These are phyloP conservation scores for Cheilosia urbana DNA, from an alignment of 2,888 invertebrate genomes.

Conservation along the genomic window DNA sequence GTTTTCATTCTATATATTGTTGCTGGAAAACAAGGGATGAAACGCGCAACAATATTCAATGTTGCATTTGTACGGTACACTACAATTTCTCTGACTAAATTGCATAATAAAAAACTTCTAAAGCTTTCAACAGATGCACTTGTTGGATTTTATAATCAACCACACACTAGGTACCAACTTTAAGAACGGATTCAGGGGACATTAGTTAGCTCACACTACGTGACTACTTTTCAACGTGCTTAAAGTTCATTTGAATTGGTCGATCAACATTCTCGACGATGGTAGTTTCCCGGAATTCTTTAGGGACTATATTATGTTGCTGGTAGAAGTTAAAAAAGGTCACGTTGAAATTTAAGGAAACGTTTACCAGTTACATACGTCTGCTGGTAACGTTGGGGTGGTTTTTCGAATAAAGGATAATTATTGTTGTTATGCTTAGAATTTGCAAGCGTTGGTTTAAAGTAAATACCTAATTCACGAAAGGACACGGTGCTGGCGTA, in stretches of 20 bases:
- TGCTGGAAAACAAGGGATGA: background rate
- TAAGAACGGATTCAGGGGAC: constrained; percentile 38
- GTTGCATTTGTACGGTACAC: background rate
- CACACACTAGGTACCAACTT: background rate
- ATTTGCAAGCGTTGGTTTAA: background rate
- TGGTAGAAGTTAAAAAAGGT: background rate
- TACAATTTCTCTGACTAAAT: background rate
- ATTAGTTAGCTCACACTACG: background rate
- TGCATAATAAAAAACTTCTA: constrained; percentile 6
- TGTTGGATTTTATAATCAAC: constrained; percentile 17
- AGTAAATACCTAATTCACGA: background rate
- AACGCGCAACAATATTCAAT: constrained; percentile 5
- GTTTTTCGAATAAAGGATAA: background rate
- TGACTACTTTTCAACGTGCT: background rate
- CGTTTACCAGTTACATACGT: background rate
- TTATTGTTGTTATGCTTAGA: background rate
- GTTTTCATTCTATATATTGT: constrained; percentile 1
- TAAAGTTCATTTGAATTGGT: background rate
- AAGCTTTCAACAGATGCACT: constrained; percentile 40
- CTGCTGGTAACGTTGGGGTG: background rate
- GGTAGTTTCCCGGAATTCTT: background rate
- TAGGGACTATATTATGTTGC: background rate
- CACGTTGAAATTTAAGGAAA: background rate
- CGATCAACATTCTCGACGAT: no score
- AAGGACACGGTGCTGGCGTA: background rate